Evolutionary conservation across 2,113 vertebrate species (phyloP).

Genomic region (Phyllostomus hastatus): DNA sequence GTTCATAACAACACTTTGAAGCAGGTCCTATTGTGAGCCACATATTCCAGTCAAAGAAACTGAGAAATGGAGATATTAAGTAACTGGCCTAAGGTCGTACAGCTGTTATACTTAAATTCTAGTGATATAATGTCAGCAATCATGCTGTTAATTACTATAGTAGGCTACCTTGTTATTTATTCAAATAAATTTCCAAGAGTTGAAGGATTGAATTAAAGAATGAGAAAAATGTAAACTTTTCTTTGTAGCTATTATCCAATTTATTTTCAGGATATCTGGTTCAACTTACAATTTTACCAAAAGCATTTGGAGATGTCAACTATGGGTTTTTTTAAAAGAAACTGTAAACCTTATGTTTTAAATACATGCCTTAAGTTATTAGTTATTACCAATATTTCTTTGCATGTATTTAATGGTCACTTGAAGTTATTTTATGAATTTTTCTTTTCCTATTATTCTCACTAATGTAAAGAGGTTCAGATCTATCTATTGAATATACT

Average conservation of each 20-base stretch:
- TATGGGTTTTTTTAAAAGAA: background rate
- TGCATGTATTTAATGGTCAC: background rate
- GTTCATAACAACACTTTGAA: background rate
- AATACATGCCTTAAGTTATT: conserved; percentile 1
- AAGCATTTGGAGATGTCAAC: background rate
- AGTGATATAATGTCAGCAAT: background rate
- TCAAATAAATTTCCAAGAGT: background rate
- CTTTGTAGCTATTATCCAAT: background rate
- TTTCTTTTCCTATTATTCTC: background rate
- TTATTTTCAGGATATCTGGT: background rate
- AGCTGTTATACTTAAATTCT: background rate
- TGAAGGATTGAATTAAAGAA: background rate
- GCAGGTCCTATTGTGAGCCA: background rate
- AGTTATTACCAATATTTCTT: background rate
- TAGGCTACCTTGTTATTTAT: background rate
- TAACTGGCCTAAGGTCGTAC: background rate
- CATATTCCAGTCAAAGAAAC: background rate
- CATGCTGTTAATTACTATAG: background rate
- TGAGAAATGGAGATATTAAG: background rate
- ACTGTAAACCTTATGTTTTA: background rate
- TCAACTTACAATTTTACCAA: background rate
- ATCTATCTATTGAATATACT: background rate
- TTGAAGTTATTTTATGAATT: background rate
- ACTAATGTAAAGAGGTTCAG: background rate
- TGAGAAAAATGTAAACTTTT: background rate